A percentile compares a stretch with the other conserved stretches of the same genome.
phyloP scores from a whole-genome alignment of 2,797 vertebrate genomes.

The Pantherophis alleghaniensis region DNA sequence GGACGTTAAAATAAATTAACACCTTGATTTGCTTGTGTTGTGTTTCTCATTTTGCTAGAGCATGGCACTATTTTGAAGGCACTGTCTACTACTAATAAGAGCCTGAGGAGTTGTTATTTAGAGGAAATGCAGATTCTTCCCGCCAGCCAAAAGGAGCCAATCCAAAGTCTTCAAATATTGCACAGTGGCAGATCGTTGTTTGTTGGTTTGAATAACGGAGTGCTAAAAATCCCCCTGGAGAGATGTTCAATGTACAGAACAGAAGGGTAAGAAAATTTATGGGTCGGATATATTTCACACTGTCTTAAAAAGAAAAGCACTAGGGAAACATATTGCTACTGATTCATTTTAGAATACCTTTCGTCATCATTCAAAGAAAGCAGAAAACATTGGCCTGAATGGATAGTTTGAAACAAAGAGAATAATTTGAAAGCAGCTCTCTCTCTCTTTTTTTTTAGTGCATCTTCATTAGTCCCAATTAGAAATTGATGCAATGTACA shows the following conservation, averaged over 20 bases:
- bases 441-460: background rate
- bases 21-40: slow-evolving; percentile 5
- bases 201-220: slow-evolving; percentile 87
- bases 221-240: slow-evolving; percentile 92
- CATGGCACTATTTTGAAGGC: slow-evolving; percentile 95
- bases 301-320: slow-evolving; percentile 44
- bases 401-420: slow-evolving; percentile 6
- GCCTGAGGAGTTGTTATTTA: slow-evolving; percentile 92
- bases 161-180: slow-evolving; percentile 92
- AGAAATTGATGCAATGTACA: slow-evolving; percentile 32
- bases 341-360: slow-evolving; percentile 34
- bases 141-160: slow-evolving; percentile 79
- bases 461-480: slow-evolving; percentile 36
- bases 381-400: slow-evolving; percentile 8
- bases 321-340: slow-evolving; percentile 32
- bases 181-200: slow-evolving; percentile 93
- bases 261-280: slow-evolving; percentile 82
- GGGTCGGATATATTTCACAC: slow-evolving; percentile 35
- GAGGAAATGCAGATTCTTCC: slow-evolving; percentile 96
- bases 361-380: slow-evolving; percentile 26
- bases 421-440: background rate
- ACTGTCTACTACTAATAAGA: slow-evolving; percentile 89
- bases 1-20: slow-evolving; percentile 29
- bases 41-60: slow-evolving; percentile 76
- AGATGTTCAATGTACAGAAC: slow-evolving; percentile 87